Evolutionary conservation across 2,113 vertebrate genomes (phyloP), one percentile per base, ranked within the genome.

Genomic region (Aythya baeri): DNA sequence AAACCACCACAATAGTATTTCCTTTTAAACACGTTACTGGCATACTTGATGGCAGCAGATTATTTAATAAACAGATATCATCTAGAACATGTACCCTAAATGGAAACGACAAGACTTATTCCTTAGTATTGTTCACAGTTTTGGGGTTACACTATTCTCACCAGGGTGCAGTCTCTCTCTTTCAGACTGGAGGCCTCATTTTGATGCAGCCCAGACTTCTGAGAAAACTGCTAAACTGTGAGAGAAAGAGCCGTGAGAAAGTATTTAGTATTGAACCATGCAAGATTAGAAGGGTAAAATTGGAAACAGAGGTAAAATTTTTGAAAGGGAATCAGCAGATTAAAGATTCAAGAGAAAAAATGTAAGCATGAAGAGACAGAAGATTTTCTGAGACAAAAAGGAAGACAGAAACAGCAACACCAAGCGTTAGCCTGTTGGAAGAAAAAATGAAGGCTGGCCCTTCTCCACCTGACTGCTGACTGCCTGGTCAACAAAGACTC

Each of bases 131-230:
- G 6, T 8, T 44, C 15, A 9, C 29, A 16, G 43, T 62, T 4
- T 13, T 16, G 57, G 61, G 50, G 34, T 17, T 58, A 7, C 0
- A 0, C 11, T 3, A 0, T 5, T 38, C 20, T 74, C 46, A 34
- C 23, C 9, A 9, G 62, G 21, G 16, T n/a, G 29, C 31, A 16
- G 29, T 6, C 32, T 8, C 13, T 29, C 20, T 54, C 36, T 26
- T 49, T n/a, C 32, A 43, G 34, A 72, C 27, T 6, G 6, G 17
- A 54, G 22, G 31, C 29, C 41, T 32, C 20, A 18, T 44, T 67
- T 67, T 67, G 34, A 15, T 29, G 68, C 49, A 72, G 31, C 34
- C 34, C 55, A 36, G 2, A 18, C 34, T 55, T 36, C 0, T 2
- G 5, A 16, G 22, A 61, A 80, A 54, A 12, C 5, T 11, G 50